A percentile compares a stretch with the other conserved stretches of the same genome.
Conservation (phyloP, 2,113 vertebrate species). For the Pavo muticus region DNA sequence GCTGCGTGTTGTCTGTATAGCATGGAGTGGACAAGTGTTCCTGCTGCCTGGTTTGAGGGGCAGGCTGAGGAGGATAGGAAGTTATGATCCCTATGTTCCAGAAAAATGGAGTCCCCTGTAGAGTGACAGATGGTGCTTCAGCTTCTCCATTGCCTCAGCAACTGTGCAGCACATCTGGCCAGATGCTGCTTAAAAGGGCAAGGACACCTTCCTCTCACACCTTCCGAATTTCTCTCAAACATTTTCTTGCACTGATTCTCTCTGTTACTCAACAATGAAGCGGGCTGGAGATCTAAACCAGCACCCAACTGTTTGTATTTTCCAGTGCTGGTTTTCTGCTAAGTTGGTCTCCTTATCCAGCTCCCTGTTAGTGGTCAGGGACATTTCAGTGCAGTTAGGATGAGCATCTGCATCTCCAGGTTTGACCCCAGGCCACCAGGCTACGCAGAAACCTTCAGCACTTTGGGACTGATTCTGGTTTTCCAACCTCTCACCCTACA, state of each 20-base stretch:
- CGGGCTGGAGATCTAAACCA: not conserved
- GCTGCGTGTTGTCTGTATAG: not conserved
- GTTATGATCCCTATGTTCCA: not conserved
- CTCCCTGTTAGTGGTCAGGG: not conserved
- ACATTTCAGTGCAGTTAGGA: not conserved
- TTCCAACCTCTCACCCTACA: not conserved
- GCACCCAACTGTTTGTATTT: not conserved
- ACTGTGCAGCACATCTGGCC: not conserved
- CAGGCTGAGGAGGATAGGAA: not conserved
- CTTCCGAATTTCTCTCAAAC: not conserved
- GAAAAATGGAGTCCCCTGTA: not conserved
- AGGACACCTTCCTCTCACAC: not conserved
- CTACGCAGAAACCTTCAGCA: not conserved
- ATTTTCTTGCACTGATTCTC: not conserved
- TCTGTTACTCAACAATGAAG: rapidly evolving
- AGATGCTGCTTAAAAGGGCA: not conserved
- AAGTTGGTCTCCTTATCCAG: not conserved
- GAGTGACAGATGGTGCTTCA: not conserved
- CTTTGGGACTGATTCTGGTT: not conserved
- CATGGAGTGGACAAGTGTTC: rapidly evolving
- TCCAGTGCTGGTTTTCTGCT: not conserved
- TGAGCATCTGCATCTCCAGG: not conserved
- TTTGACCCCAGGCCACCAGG: not conserved
- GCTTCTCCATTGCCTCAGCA: not conserved
- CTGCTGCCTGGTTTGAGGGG: not conserved